These are phyloP conservation scores for Listronotus bonariensis DNA, from an alignment of 1,140 invertebrate species.

Conservation along the genomic window DNA sequence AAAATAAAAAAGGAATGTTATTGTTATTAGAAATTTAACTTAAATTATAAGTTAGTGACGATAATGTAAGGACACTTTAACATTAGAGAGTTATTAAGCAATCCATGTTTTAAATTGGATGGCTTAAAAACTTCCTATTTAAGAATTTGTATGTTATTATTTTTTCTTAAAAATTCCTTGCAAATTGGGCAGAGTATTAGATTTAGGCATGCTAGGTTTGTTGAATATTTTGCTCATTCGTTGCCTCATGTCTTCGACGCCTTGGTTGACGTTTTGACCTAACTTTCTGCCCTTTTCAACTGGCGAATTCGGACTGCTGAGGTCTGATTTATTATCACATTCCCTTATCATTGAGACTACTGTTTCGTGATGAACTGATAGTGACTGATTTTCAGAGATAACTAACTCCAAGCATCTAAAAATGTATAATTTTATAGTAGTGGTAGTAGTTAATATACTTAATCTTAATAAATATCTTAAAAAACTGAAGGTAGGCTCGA, in stretches of 20 bases:
- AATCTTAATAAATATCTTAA: no score
- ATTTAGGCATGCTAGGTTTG: constrained; percentile 50
- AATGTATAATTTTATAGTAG: neutral
- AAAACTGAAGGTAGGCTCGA: no score
- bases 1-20: no score
- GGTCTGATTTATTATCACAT: constrained; percentile 58
- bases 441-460: no score
- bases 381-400: constrained; percentile 55
- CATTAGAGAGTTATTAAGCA: no score
- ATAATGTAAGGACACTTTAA: no score
- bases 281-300: constrained; percentile 24
- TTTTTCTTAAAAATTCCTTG: constrained; percentile 53
- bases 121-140: no score
- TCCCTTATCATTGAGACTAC: constrained; percentile 60
- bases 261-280: constrained; percentile 60
- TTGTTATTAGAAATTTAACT: no score
- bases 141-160: constrained; percentile 24
- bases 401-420: constrained; percentile 58
- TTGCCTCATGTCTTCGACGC: constrained; percentile 66
- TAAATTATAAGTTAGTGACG: no score
- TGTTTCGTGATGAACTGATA: constrained; percentile 59
- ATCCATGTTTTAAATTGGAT: no score
- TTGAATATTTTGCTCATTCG: constrained; percentile 66
- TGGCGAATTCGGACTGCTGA: constrained; percentile 11
- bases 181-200: constrained; percentile 46